Base-by-base conservation (phyloP, 64 coral and sea anemone genomes). In the Hydrozoanthus tunicans region DNA sequence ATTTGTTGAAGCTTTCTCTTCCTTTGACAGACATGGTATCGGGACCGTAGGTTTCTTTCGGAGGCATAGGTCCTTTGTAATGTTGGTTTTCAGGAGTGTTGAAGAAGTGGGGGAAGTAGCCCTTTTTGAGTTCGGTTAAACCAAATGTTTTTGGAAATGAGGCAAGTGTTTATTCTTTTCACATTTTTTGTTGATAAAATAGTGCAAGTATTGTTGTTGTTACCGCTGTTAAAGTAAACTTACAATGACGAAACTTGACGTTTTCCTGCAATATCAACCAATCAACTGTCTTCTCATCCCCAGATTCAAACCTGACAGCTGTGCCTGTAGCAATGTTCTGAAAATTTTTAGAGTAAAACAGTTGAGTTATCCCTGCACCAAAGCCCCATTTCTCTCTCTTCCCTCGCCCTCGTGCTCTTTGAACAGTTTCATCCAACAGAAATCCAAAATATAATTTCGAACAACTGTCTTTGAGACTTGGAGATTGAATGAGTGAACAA, bases 291-390 rank as follows among this genome's bases (percentile, higher is more conserved):
- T 92, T 94, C 62, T 56, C 68, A 20, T 94, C 93, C 3, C 93
- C 93, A 53, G 93, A 90, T 73, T 94, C 93, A 91, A 94, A 94
- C 70, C 93, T 78, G 53, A 94, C 93, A 12, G 93, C 90, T 79
- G 93, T 94, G n/a, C 93, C 93, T 59, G 93, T 81, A n/a, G 93
- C 82, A 81, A 94, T 94, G 58, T 94, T 94, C 93, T 94, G 53
- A 5, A 54, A 17, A 15, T 12, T 0, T 43, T 43, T 43, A 76
- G 6, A 78, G 1, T 43, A 6, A 9, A 43, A 53, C 23, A 4
- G 12, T 81, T 62, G 13, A 17, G n/a, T 58, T 7, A 25, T 2
- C 59, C 12, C 10, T 43, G 32, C 32, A 1, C 32, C 1, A 43
- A 43, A 43, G 32, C 32, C 32, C 32, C 32, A 43, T 43, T 1